Evolutionary conservation across 1,140 invertebrate species (phyloP).

Genomic region (Bombus confusus): DNA sequence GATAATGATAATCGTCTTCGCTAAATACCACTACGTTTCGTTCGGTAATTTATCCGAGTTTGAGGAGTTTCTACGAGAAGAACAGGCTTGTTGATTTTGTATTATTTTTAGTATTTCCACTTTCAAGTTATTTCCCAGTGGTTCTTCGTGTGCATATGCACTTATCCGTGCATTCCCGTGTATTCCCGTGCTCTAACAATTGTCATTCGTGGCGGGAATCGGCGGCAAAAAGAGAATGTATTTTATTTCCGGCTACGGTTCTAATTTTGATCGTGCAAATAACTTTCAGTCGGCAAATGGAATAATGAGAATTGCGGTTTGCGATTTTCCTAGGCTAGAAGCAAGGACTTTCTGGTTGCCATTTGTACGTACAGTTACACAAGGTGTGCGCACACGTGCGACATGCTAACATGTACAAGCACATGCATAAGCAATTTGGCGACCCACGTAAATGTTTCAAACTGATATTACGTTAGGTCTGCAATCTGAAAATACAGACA

Average conservation of each 20-base stretch:
- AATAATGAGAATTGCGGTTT: conserved; percentile 36
- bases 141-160: neutral
- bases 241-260: conserved; percentile 11
- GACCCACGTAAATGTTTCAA: conserved; percentile 36
- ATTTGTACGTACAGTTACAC: neutral
- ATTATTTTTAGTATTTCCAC: neutral
- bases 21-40: too few species aligned
- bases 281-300: conserved; percentile 38
- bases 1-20: too few species aligned
- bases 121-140: neutral
- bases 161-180: neutral
- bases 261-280: conserved; percentile 37
- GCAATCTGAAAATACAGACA: conserved; percentile 14
- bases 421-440: conserved; percentile 18
- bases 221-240: neutral
- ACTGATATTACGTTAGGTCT: conserved; percentile 38
- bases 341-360: conserved; percentile 6
- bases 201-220: neutral
- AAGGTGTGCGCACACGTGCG: neutral
- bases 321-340: conserved; percentile 28
- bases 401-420: neutral
- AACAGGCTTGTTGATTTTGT: neutral
- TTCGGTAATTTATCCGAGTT: too few species aligned
- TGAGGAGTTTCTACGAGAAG: neutral
- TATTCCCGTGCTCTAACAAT: neutral